Evolutionary conservation across 2,888 invertebrate species (phyloP), one percentile per base, ranked within the genome.

Genomic region (Neria commutata): DNA sequence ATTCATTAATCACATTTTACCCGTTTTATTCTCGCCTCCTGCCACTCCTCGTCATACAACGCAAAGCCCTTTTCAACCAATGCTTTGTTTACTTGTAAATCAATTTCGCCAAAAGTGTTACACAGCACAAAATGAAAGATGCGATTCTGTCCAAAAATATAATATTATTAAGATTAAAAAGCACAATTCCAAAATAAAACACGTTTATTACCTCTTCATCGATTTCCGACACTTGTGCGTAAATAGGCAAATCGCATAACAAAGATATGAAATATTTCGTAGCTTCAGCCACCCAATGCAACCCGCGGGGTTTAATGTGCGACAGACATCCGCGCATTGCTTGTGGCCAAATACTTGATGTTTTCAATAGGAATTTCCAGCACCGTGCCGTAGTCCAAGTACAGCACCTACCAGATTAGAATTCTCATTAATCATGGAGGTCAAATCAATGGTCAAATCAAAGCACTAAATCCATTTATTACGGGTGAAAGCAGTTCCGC

Each of bases 341-440:
- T 61, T 79, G 80, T 0, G 66, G 58, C 56, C 25, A 80, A 58
- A 64, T 72, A 78, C 63, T 75, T 76, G 0, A 80, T 56, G 10
- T 73, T 48, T 0, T 52, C 54, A 40, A 68, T 58, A 37, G 54
- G 34, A 2, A 80, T 69, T 37, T 74, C 72, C 0, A 67, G 54
- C 1, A 73, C 67, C 6, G 75, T 74, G n/a, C 79, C 80, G 25
- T 71, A 75, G 55, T 80, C 80, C 6, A 79, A 42, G 51, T 75
- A 71, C n/a, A 67, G 58, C 8, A 77, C 73, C 78, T 76, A 24
- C 19, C 8, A 16, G 24, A 54, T 3, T 70, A 64, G 48, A 79
- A 79, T 24, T 14, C 11, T 51, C 1, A 14, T 2, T 37, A 37
- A 34, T n/a, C n/a, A 1, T 8, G 16, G 6, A 3, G 17, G 6